Conservation (phyloP, 2,113 vertebrate genomes). For the Noctilio leporinus region DNA sequence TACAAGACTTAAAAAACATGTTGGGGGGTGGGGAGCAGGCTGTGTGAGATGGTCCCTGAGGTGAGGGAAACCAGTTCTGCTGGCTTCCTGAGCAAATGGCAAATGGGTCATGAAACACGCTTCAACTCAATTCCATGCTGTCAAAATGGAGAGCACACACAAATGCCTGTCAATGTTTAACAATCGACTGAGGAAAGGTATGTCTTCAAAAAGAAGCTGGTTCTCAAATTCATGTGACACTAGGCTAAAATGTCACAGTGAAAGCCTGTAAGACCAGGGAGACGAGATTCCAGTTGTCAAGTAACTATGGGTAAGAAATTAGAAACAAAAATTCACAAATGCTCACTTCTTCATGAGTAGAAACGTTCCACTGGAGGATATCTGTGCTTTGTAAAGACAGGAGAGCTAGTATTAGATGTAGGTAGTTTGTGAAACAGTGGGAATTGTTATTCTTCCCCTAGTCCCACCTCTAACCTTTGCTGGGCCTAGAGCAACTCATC, state of each 20-base stretch:
- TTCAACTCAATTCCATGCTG: not conserved
- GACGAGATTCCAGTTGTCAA: not conserved
- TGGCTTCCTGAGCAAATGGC: constrained; percentile 30
- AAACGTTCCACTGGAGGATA: not conserved
- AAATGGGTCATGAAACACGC: constrained; percentile 6
- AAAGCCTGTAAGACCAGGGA: not conserved
- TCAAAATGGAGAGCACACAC: not conserved
- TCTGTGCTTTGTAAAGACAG: not conserved
- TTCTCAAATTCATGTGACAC: not conserved
- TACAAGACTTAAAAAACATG: not conserved
- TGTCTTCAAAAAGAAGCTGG: not conserved
- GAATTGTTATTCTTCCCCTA: not conserved
- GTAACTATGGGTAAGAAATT: not conserved
- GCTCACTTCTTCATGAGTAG: not conserved
- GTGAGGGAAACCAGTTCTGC: constrained; percentile 45
- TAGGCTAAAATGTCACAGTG: not conserved
- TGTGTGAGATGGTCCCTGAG: constrained; percentile 12
- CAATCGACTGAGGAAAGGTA: not conserved
- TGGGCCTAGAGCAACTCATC: not conserved
- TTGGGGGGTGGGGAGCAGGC: not conserved
- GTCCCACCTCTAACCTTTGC: not conserved
- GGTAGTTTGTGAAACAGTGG: not conserved
- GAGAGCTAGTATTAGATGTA: not conserved
- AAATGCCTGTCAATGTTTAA: constrained; percentile 32
- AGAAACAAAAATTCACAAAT: not conserved